Percentiles rank a stretch among this genome's conserved stretches.
Evolutionary conservation across 2,888 invertebrate genomes (phyloP).

Genomic region (Labia minor): DNA sequence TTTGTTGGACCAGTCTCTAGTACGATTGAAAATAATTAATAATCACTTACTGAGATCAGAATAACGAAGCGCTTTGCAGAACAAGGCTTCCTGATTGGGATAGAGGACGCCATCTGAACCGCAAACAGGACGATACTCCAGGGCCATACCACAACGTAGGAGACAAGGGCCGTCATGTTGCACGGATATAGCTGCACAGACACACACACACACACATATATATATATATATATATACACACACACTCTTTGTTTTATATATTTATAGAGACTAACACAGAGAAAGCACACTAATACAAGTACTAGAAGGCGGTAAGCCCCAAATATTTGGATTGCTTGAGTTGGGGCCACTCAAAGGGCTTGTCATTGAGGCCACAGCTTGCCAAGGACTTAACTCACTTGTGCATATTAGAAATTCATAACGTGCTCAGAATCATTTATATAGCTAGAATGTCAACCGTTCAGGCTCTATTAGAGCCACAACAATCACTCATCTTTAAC

Average conservation of each 20-base stretch:
- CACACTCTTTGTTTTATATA: too few species aligned
- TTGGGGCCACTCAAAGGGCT: not conserved
- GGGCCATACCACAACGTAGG: slow-evolving; percentile 18
- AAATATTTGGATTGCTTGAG: not conserved
- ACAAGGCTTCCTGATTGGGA: slow-evolving; percentile 20
- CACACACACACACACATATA: not conserved
- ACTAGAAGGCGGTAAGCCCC: not conserved
- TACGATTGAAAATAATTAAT: not conserved
- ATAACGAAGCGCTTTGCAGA: slow-evolving; percentile 18
- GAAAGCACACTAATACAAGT: too few species aligned
- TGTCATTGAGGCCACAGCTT: too few species aligned
- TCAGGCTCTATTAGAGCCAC: too few species aligned
- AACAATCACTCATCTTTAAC: too few species aligned
- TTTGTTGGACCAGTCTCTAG: too few species aligned
- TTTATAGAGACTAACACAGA: too few species aligned
- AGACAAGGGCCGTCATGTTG: slow-evolving; percentile 21
- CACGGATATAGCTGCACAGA: slow-evolving; percentile 18
- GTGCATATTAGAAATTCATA: not conserved
- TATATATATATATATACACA: too few species aligned
- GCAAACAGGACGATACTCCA: slow-evolving; percentile 21
- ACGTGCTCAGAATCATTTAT: not conserved
- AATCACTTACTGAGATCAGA: slow-evolving; percentile 16
- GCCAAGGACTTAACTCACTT: not conserved
- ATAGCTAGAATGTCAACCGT: not conserved
- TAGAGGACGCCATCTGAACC: slow-evolving; percentile 19